Base-by-base conservation (phyloP, 2,797 vertebrate genomes). In the Streptopelia turtur region DNA sequence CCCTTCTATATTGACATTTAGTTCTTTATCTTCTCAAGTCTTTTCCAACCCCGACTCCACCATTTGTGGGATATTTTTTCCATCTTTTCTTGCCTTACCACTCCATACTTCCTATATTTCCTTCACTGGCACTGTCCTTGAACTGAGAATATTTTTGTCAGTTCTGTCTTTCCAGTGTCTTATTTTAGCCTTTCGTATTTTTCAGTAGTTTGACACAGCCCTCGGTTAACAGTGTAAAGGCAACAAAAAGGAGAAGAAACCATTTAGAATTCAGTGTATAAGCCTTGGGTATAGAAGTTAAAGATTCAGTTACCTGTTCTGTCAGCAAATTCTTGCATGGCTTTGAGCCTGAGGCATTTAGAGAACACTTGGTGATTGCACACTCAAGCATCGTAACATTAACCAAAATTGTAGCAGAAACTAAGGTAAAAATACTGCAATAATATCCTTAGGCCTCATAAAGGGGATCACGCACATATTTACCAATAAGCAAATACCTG, bases 381-480 rank as follows among this genome's bases (percentile, higher is more conserved):
- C 11, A 60, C 8, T 11, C 31, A 35, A 49, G 13, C 27, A 27
- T 18, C 60, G 10, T 80, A 72, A 45, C 5, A 2, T 33, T 28
- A 31, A 6, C 24, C 39, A 28, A 30, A 83, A 25, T 3, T 9
- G 10, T 43, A 25, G 83, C 56, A 57, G 24, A 79, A 72, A 25
- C 12, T 49, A 63, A 70, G 21, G 6, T 20, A 76, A 78, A 66
- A 61, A 33, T 13, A 15, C 16, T 39, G 30, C 14, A 49, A 0
- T 9, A 13, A 4, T 56, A 17, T 11, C 6, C 86, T 57, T 41
- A 56, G 35, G 28, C 23, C 6, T 81, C 5, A 39, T 7, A 9
- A 70, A 15, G 17, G 13, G 7, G 5, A 57, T 49, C 10, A 3
- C 6, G 5, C 47, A 49, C 0, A 0, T 68, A 45, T 74, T 75